Base-by-base conservation (phyloP, 1,140 invertebrate species). In the Manduca sexta region DNA sequence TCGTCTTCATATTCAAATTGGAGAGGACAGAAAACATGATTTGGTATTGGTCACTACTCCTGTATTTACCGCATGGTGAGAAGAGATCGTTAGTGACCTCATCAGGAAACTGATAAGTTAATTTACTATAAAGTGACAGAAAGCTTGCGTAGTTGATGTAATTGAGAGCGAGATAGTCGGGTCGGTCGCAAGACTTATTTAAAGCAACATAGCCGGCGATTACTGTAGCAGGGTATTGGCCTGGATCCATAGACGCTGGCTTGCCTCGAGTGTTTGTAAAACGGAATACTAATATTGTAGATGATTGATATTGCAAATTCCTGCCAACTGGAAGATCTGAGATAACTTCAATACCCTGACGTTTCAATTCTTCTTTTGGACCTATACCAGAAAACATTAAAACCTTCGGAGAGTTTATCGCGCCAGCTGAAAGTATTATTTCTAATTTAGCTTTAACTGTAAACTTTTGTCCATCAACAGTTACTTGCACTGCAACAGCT, bases 311-410 rank as follows among this genome's bases (percentile, higher is more conserved):
- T 50, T 88, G 76, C 2, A 92, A 73, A 60, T 91, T 91, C 26
- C 88, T 64, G 0, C 91, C 91, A 0, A 92, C 90, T 0, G 88
- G 88, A 3, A 89, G 68, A 62, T 89, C 84, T 31, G 64, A 43
- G 4, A 86, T 59, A 0, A 84, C 60, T 0, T 58, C 50, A 10
- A 87, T 79, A 4, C 57, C 54, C 4, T 78, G 34, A 15, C 68
- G 42, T 45, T 71, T 18, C 6, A 91, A 65, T 52, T 90, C 79
- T 8, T 84, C 53, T 40, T 58, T 69, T 0, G 88, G 86, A 34
- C 90, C 89, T 16, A 91, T 78, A 2, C 90, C 90, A 13, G 89
- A 90, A 1, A 90, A 56, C 84, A 91, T 86, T 4, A 91, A 67
- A 2, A 91, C 45, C 51, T 88, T 84, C 0, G 88, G 87, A 3